Conservation (phyloP, 2,797 vertebrate genomes). For the Hybognathus amarus region DNA sequence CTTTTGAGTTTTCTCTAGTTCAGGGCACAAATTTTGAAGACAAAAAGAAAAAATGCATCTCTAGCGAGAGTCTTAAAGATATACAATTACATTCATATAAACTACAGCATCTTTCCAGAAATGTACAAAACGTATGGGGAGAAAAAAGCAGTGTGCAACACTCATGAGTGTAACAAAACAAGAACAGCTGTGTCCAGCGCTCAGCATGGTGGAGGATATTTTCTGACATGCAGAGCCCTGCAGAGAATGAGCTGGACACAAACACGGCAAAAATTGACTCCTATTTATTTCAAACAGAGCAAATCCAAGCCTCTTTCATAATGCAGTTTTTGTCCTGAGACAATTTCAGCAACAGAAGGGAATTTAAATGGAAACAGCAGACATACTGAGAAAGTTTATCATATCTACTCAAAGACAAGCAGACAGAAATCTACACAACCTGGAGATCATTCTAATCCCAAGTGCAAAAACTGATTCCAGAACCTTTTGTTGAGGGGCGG, state of each 20-base stretch:
- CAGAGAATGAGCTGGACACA: constrained; percentile 38
- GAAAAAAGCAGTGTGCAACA: background rate
- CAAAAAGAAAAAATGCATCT: background rate
- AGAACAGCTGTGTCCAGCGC: constrained; percentile 45
- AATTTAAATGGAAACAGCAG: background rate
- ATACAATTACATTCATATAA: background rate
- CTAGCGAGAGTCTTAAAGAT: background rate
- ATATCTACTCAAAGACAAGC: background rate
- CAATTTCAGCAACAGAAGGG: background rate
- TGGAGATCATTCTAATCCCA: background rate
- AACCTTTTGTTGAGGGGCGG: background rate
- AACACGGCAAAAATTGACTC: constrained; percentile 29
- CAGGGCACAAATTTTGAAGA: background rate
- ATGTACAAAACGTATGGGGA: background rate
- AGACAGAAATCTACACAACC: background rate
- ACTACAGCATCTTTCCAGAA: background rate
- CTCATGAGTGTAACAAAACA: constrained; percentile 39
- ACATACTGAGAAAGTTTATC: background rate
- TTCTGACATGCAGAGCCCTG: constrained; percentile 42
- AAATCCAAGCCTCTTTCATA: constrained; percentile 26
- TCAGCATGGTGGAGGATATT: constrained; percentile 39
- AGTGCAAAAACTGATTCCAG: background rate
- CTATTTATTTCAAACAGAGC: constrained; percentile 30
- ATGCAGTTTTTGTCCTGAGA: background rate
- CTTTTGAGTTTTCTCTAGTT: background rate